phyloP scores from a whole-genome alignment of 2,113 vertebrate genomes.

The Sorex fumeus region DNA sequence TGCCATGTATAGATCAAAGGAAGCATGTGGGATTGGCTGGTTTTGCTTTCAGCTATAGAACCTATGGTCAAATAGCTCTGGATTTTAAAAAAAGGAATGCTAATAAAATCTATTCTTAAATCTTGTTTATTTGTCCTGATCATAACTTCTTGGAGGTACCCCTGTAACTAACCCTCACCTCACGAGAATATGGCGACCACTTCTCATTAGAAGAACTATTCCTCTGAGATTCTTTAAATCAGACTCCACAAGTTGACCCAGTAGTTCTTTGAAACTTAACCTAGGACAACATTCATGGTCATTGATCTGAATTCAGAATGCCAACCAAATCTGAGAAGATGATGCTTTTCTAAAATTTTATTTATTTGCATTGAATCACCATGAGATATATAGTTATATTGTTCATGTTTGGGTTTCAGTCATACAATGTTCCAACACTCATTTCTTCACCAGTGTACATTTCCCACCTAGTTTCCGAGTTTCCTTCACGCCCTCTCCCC shows the following conservation, averaged over 20 bases:
- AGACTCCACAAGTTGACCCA: background rate
- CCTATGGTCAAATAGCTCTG: background rate
- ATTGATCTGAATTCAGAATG: slow-evolving; percentile 11
- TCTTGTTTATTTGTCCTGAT: background rate
- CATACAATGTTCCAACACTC: too few species aligned
- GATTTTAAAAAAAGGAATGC: background rate
- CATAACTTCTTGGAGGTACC: background rate
- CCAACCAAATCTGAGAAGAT: background rate
- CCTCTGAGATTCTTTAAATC: background rate
- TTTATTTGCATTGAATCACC: too few species aligned
- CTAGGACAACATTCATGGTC: background rate
- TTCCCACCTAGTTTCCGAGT: too few species aligned
- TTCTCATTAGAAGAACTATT: background rate
- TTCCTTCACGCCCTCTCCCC: too few species aligned
- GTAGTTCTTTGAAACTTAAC: background rate
- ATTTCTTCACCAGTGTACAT: too few species aligned
- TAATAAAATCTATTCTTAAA: background rate
- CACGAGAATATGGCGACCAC: background rate
- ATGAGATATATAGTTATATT: too few species aligned
- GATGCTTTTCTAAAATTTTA: background rate
- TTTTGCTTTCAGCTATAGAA: slow-evolving; percentile 43
- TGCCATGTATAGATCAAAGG: background rate
- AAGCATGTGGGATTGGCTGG: background rate
- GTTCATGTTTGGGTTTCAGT: too few species aligned
- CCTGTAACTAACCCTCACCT: background rate